phyloP scores from a whole-genome alignment of 1,140 invertebrate species.

The Argopecten irradians region DNA sequence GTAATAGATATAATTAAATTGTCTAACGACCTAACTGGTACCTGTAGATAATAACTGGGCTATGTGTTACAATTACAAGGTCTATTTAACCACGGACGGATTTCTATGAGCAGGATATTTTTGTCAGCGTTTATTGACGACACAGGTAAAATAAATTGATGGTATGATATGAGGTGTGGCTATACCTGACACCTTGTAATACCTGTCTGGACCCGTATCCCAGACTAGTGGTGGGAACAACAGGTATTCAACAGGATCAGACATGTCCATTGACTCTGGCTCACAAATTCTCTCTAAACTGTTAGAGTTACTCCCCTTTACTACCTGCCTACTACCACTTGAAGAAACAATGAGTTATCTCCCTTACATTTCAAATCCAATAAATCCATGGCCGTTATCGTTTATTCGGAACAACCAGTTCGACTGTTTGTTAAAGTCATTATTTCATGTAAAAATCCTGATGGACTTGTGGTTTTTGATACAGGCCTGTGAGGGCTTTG shows the following conservation, averaged over 20 bases:
- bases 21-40: neutral
- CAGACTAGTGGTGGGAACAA: neutral
- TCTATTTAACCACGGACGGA: neutral
- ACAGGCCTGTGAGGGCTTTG: no score
- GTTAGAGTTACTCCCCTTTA: neutral
- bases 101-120: conserved; percentile 11
- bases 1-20: neutral
- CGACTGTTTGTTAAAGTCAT: no score
- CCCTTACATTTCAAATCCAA: no score
- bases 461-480: no score
- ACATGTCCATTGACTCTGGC: neutral
- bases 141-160: conserved; percentile 18
- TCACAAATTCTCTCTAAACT: neutral
- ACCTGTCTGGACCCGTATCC: neutral
- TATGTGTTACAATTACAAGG: neutral
- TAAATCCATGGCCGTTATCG: no score
- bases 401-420: no score
- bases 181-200: neutral
- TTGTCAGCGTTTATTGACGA: neutral
- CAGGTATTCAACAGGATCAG: neutral
- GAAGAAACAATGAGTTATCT: neutral
- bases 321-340: neutral
- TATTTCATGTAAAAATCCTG: no score
- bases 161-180: neutral
- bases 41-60: neutral